Base-by-base conservation (phyloP, 2,797 vertebrate genomes). In the Echiichthys vipera region DNA sequence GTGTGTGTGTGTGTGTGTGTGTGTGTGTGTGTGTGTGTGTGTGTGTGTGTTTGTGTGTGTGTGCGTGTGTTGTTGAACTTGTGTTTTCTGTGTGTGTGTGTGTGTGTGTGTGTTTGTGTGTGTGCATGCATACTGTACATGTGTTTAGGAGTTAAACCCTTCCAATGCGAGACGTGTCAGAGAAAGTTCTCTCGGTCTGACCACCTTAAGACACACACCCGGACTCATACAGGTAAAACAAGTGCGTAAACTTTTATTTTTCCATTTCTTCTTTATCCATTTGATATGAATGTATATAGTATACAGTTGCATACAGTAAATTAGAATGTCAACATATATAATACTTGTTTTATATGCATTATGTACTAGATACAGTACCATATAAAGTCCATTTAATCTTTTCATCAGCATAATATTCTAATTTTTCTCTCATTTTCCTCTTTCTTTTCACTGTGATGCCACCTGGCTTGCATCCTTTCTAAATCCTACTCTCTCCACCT, bases 211-310 rank as follows among this genome's bases (percentile, higher is more conserved):
- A 99, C 97, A 89, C 98, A 99, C 96, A 99, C 96, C 95, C 97
- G 98, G 98, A 99, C 98, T 98, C 98, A 99, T 99, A 99, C 98
- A 99, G 98, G 98, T 99, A 99, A 99, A 99, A 99, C 98, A 99
- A 99, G 98, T 99, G 98, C 98, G 98, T 99, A 99, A 97, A 96
- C 96, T 91, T 97, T 98, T 96, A 90, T 94, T 94, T 97, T 96
- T 97, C 95, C 95, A 95, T 95, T 96, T 96, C 96, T 96, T 94
- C 94, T 95, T 83, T 85, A 89, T 75, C 67, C 83, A 74, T 86
- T 76, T 70, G 36, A 82, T 67, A 32, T 70, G n/a, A n/a, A n/a
- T n/a, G n/a, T n/a, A n/a, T n/a, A n/a, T n/a, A n/a, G 78, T 39
- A 17, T 29, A 54, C 30, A 47, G 40, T 43, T 56, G 14, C 49